Conservation (phyloP, 2,888 invertebrate species). For the Xestia c-nigrum region DNA sequence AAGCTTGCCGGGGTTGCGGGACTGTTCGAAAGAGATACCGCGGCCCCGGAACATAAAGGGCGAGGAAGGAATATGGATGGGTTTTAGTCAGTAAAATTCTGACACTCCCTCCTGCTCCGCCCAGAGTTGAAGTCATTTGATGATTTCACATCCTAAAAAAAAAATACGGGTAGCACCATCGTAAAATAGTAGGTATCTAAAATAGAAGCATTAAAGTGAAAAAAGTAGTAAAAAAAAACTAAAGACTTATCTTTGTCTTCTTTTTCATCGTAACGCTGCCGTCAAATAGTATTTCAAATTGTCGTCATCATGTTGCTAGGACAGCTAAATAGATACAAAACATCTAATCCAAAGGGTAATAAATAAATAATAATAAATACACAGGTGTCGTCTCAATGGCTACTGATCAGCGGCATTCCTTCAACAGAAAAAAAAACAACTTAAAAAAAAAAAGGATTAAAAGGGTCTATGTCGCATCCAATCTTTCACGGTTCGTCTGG, state of each 20-base stretch:
- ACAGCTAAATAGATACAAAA: constrained; percentile 18
- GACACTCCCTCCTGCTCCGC: no score
- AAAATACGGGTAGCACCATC: no score
- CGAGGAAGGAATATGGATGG: no score
- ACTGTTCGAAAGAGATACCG: no score
- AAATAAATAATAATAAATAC: constrained; percentile 63
- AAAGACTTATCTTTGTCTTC: not conserved
- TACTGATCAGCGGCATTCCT: constrained; percentile 77
- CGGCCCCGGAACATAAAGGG: no score
- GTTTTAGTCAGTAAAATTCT: no score
- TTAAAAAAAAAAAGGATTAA: constrained; percentile 64
- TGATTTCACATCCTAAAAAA: no score
- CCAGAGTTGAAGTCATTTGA: no score
- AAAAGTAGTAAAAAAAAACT: no score
- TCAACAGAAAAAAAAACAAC: constrained; percentile 47
- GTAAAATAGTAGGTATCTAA: no score
- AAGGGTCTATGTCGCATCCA: constrained; percentile 70
- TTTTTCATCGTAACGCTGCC: not conserved
- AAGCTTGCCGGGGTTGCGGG: no score
- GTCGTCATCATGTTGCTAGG: not conserved
- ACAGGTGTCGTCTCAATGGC: constrained; percentile 78
- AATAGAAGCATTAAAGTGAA: no score
- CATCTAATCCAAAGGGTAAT: constrained; percentile 1
- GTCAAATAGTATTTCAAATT: not conserved
- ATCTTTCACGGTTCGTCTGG: constrained; percentile 61